These are phyloP conservation scores for Diachasmimorpha longicaudata DNA, from an alignment of 1,140 invertebrate genomes.

Conservation along the genomic window DNA sequence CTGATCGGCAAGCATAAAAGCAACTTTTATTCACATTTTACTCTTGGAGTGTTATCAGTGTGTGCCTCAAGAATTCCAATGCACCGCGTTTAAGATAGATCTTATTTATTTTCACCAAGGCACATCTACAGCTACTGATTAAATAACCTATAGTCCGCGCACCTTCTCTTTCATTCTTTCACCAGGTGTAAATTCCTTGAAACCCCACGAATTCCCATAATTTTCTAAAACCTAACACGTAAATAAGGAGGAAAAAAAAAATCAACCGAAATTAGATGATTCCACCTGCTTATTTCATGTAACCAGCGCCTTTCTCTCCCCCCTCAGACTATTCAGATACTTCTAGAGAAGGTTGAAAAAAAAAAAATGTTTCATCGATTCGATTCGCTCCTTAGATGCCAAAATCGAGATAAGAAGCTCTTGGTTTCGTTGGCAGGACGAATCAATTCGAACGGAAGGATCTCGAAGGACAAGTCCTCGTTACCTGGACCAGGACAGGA, in stretches of 20 bases:
- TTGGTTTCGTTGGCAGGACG: slow-evolving; percentile 24
- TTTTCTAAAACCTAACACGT: neutral
- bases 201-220: neutral
- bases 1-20: slow-evolving; percentile 29
- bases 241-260: no score
- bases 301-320: neutral
- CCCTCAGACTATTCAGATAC: neutral
- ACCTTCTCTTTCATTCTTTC: neutral
- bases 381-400: slow-evolving; percentile 31
- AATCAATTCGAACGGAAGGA: slow-evolving; percentile 33
- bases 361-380: slow-evolving; percentile 25
- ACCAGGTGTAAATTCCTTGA: neutral
- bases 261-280: neutral
- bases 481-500: slow-evolving; percentile 44
- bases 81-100: slow-evolving; percentile 52
- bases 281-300: neutral
- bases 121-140: slow-evolving; percentile 53
- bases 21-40: slow-evolving; percentile 6
- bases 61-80: slow-evolving; percentile 60
- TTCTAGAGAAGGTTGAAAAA: neutral
- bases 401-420: slow-evolving; percentile 5
- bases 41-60: slow-evolving; percentile 22
- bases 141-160: slow-evolving; percentile 41
- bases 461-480: slow-evolving; percentile 26
- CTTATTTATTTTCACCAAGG: slow-evolving; percentile 53